A percentile compares a stretch with the other conserved stretches of the same genome.
These are phyloP conservation scores for Hemithea aestivaria DNA, from an alignment of 2,888 invertebrate species.

Conservation along the genomic window DNA sequence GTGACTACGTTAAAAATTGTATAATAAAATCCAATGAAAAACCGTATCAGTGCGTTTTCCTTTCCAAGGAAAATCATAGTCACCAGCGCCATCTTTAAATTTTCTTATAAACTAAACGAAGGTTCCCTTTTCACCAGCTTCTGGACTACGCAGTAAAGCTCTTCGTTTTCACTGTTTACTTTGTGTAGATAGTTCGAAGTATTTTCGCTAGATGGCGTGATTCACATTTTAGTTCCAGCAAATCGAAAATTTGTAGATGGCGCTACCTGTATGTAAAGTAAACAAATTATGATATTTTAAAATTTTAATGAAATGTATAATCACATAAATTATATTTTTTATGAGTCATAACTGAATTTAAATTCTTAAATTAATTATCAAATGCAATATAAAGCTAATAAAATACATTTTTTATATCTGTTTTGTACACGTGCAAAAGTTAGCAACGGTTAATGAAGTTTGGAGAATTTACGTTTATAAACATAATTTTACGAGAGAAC, in stretches of 20 bases:
- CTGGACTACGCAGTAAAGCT: no score
- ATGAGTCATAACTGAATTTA: background rate
- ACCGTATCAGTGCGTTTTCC: no score
- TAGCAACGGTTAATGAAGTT: conserved; percentile 8
- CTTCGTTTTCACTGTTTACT: no score
- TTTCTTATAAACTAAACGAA: conserved; percentile 1
- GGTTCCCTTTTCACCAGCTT: background rate
- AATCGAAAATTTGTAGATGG: conserved; percentile 19
- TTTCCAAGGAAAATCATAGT: no score
- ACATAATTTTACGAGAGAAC: conserved; percentile 20
- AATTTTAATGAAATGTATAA: no score
- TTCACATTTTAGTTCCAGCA: conserved; percentile 12
- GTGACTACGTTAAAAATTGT: no score
- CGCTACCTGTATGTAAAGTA: conserved; percentile 7
- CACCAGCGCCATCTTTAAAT: conserved; percentile 12
- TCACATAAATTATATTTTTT: no score
- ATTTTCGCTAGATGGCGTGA: conserved; percentile 16
- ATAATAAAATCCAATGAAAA: no score
- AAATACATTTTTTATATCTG: no score
- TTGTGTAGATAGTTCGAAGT: conserved; percentile 5
- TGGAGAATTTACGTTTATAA: conserved; percentile 23
- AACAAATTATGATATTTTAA: no score
- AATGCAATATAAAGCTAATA: no score
- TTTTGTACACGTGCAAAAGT: background rate
- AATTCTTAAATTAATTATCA: no score